Evolutionary conservation across 2,888 invertebrate genomes (phyloP), one percentile per base, ranked within the genome.

Genomic region (Sepiola atlantica): DNA sequence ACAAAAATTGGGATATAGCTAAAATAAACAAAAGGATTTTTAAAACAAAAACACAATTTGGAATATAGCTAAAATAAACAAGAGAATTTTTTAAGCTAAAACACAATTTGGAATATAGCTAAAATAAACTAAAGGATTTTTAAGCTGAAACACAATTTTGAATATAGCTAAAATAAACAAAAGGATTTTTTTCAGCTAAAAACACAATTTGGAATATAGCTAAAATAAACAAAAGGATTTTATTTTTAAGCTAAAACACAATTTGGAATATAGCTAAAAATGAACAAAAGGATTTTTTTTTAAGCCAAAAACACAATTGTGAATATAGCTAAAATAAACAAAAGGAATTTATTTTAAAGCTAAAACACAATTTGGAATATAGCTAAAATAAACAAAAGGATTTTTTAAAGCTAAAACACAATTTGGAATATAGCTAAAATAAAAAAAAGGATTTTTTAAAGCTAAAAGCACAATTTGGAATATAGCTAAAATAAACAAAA

Each of bases 41-140:
- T 45, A n/a, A n/a, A n/a, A 45, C 8, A 45, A 45, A 45, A 45
- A 97, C 97, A 94, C 97, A 96, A 96, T 97, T 97, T 32, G 97
- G 97, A 93, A 97, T 96, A 95, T 97, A 97, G 93, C 97, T 97
- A 95, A 18, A 96, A 77, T 28, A n/a, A 77, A 32, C 10, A 32
- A 77, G 12, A 77, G 10, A 24, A 61, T 61, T 10, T 61, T 45
- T 45, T 45, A 45, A n/a, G n/a, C 45, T 8, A 45, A 45, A 45
- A 97, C 97, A 94, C 97, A 96, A 96, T 97, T 97, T n/a, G 97
- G 97, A 93, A 97, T 96, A 95, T 97, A 97, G 93, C 97, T 97
- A 95, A 18, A 96, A 77, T 14, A 77, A 77, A 32, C 10, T 14
- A 77, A n/a, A 77, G 21, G 24, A 61, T 61, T 10, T 61, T 45